phyloP scores from a whole-genome alignment of 2,113 vertebrate genomes.

The Phylloscopus whistleri region DNA sequence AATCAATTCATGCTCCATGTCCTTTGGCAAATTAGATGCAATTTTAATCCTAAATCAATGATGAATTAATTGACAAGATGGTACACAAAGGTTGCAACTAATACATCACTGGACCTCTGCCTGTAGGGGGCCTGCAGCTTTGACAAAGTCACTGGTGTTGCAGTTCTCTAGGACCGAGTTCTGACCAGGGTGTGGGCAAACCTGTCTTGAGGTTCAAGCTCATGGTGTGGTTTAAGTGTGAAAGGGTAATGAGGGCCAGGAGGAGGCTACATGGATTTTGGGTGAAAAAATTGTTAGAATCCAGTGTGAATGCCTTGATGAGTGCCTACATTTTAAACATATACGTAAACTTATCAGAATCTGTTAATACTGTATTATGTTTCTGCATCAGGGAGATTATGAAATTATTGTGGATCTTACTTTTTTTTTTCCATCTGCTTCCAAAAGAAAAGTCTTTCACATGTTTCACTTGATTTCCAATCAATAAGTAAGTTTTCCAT shows the following conservation, averaged over 20 bases:
- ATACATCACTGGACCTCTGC: not conserved
- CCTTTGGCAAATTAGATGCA: not conserved
- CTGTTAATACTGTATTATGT: not conserved
- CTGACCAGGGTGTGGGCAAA: not conserved
- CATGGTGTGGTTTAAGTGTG: not conserved
- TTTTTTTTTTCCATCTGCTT: not conserved
- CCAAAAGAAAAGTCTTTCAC: not conserved
- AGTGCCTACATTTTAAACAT: not conserved
- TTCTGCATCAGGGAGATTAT: not conserved
- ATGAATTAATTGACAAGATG: not conserved
- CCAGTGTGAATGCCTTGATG: not conserved
- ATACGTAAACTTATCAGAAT: not conserved
- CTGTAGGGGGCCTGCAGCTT: not conserved
- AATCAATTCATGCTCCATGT: not conserved
- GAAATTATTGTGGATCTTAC: not conserved
- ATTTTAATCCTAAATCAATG: slow-evolving; percentile 11
- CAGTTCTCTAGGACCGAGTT: not conserved
- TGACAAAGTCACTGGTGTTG: not conserved
- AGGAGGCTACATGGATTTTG: not conserved
- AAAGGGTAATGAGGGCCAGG: not conserved
- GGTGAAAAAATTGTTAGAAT: not conserved
- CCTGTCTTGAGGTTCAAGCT: not conserved
- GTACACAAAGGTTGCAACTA: not conserved
- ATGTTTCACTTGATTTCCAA: not conserved
- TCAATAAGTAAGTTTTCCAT: not conserved